phyloP scores from a whole-genome alignment of 2,797 vertebrate genomes.

The Vipera ursinii region DNA sequence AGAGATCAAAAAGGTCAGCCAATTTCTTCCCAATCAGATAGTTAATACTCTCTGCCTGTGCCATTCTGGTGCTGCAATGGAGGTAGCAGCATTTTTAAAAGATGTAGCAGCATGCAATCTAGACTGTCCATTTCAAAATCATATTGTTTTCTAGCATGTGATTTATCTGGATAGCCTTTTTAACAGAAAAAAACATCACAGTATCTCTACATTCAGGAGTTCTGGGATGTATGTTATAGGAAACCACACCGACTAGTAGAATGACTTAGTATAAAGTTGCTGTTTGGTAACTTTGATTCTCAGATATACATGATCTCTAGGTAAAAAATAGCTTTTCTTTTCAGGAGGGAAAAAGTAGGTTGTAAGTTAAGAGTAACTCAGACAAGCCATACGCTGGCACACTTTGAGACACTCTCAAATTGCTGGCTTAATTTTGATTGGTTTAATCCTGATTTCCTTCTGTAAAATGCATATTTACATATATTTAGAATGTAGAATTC shows the following conservation, averaged over 20 bases:
- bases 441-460: constrained; percentile 49
- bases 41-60: constrained; percentile 15
- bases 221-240: background rate
- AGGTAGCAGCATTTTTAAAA: constrained; percentile 11
- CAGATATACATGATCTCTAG: constrained; percentile 19
- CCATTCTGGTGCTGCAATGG: background rate
- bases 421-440: constrained; percentile 49
- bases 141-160: background rate
- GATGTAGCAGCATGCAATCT: background rate
- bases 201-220: background rate
- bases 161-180: constrained; percentile 29
- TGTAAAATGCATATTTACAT: constrained; percentile 51
- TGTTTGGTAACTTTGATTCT: background rate
- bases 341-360: background rate
- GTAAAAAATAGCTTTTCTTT: constrained; percentile 17
- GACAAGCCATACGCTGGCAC: constrained; percentile 18
- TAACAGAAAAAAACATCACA: constrained; percentile 19
- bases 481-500: constrained; percentile 58
- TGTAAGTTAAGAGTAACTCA: background rate
- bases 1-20: constrained; percentile 8
- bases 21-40: constrained; percentile 3
- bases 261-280: constrained; percentile 22
- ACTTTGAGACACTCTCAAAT: constrained; percentile 36
- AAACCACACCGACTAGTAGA: constrained; percentile 18
- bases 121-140: constrained; percentile 15